These are phyloP conservation scores for Cordilura impudica DNA, from an alignment of 2,888 invertebrate genomes.

Conservation along the genomic window DNA sequence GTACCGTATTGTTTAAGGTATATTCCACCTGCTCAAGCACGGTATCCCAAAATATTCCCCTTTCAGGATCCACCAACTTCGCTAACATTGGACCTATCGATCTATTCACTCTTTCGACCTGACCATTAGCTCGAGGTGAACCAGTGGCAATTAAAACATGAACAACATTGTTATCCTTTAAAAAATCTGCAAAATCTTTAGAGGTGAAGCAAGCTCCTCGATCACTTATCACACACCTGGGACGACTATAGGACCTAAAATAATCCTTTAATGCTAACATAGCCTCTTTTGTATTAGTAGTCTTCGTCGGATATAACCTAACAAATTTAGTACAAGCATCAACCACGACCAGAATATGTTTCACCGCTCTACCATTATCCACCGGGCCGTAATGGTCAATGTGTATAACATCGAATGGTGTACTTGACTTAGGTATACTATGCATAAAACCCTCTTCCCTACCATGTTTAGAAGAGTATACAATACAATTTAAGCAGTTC, in stretches of 20 bases:
- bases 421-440: constrained; percentile 22
- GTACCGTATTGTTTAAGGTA: constrained; percentile 41
- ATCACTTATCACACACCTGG: constrained; percentile 28
- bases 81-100: too few relatives aligned
- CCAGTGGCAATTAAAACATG: constrained; percentile 42
- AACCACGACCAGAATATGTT: constrained; percentile 45
- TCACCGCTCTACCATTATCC: constrained; percentile 22
- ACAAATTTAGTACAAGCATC: constrained; percentile 51
- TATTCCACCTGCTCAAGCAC: constrained; percentile 37
- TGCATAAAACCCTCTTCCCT: constrained; percentile 36
- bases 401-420: constrained; percentile 37
- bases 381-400: constrained; percentile 30
- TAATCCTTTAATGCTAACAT: constrained; percentile 31
- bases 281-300: constrained; percentile 24
- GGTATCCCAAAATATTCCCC: constrained; percentile 14
- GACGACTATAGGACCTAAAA: constrained; percentile 35
- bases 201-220: constrained; percentile 43
- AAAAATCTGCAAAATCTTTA: constrained; percentile 12
- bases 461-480: constrained; percentile 23
- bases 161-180: constrained; percentile 6
- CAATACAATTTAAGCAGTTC: constrained; percentile 35
- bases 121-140: constrained; percentile 39
- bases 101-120: too few relatives aligned
- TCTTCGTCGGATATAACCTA: constrained; percentile 15
- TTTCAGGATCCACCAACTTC: constrained; percentile 12